phyloP scores from a whole-genome alignment of 2,113 vertebrate genomes.

The Hemicordylus capensis region DNA sequence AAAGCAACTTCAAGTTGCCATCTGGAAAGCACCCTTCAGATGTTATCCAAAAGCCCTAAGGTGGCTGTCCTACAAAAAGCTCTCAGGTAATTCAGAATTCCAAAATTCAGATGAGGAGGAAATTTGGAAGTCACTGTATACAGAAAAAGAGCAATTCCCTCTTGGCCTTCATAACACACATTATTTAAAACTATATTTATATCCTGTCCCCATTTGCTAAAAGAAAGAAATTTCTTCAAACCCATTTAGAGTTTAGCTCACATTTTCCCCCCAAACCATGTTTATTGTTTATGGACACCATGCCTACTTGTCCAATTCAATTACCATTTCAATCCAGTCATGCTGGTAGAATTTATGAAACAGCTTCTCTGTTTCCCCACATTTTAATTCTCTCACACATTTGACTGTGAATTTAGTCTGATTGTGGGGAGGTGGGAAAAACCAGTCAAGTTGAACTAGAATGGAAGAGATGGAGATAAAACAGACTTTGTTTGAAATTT shows the following conservation, averaged over 20 bases:
- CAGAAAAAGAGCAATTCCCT: neutral
- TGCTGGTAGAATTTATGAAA: conserved; percentile 2
- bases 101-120: neutral
- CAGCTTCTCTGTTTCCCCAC: conserved; percentile 33
- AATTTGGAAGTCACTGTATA: too few species aligned
- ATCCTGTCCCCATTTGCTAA: neutral
- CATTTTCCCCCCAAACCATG: neutral
- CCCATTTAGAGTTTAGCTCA: neutral
- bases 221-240: neutral
- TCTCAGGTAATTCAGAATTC: too few species aligned
- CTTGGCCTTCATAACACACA: neutral
- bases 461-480: neutral
- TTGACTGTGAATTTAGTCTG: neutral
- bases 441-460: neutral
- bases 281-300: neutral
- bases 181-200: neutral
- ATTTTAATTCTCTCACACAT: conserved; percentile 31
- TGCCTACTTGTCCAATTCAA: neutral
- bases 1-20: too few species aligned
- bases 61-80: too few species aligned
- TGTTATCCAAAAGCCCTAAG: too few species aligned
- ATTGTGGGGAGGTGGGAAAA: neutral
- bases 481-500: neutral
- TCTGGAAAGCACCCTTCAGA: too few species aligned
- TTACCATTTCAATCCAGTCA: conserved; percentile 23